Conservation (phyloP, 2,888 invertebrate species). For the Melanchra persicariae region DNA sequence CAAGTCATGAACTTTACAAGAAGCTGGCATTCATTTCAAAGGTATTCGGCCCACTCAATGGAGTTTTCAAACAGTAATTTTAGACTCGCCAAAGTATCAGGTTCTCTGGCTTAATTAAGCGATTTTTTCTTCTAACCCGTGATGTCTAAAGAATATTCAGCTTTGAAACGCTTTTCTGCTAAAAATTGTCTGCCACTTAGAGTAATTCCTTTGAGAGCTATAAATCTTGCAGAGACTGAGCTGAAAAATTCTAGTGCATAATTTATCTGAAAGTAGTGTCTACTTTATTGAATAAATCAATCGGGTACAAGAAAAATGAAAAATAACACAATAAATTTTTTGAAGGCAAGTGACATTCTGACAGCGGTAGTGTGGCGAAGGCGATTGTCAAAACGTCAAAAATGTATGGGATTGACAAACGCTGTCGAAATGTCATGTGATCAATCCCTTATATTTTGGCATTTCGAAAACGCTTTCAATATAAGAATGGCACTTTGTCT, state of each 20-base stretch:
- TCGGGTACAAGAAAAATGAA: background rate
- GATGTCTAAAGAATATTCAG: slow-evolving; percentile 18
- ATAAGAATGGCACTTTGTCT: no score
- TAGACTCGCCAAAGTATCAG: slow-evolving; percentile 31
- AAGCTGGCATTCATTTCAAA: slow-evolving; percentile 28
- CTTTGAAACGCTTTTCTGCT: slow-evolving; percentile 33
- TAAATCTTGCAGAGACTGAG: slow-evolving; percentile 53
- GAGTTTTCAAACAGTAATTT: slow-evolving; percentile 46
- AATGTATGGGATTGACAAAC: no score
- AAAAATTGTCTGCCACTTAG: slow-evolving; percentile 52
- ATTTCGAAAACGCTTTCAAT: no score
- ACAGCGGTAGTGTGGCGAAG: no score
- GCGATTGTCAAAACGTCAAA: no score
- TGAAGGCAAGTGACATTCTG: no score
- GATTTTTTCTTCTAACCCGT: slow-evolving; percentile 14
- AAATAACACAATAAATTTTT: background rate
- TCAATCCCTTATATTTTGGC: no score
- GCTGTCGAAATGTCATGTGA: no score
- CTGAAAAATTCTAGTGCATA: slow-evolving; percentile 41
- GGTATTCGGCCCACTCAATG: slow-evolving; percentile 26
- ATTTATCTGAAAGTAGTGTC: slow-evolving; percentile 25
- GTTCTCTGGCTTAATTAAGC: slow-evolving; percentile 39
- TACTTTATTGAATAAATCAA: slow-evolving; percentile 29
- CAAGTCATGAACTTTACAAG: slow-evolving; percentile 13
- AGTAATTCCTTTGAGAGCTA: slow-evolving; percentile 56